A percentile compares a stretch with the other conserved stretches of the same genome.
Conservation (phyloP, 2,888 invertebrate genomes). For the Alsophila aescularia region DNA sequence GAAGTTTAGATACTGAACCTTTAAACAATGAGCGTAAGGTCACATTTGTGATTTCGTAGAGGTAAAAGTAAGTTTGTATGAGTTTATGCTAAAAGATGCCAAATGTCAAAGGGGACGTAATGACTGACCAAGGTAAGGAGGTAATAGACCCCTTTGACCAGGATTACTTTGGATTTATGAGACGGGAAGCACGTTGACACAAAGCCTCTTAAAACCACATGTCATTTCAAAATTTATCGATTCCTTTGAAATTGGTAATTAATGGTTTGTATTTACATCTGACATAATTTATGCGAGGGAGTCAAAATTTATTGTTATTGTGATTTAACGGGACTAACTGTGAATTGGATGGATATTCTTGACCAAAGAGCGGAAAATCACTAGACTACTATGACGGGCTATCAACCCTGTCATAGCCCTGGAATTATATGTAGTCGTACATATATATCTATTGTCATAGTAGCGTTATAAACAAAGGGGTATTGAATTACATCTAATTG, state of each 20-base stretch:
- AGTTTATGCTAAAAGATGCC: conserved; percentile 48
- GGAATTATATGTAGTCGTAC: too few species aligned
- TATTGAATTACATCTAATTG: conserved; percentile 25
- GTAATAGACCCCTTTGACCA: conserved; percentile 44
- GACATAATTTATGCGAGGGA: conserved; percentile 18
- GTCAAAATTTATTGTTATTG: conserved; percentile 8
- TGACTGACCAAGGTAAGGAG: conserved; percentile 51
- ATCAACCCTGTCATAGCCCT: neutral
- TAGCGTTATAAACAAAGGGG: conserved; percentile 7
- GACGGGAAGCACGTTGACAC: conserved; percentile 52
- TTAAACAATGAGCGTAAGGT: conserved; percentile 31
- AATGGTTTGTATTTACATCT: conserved; percentile 14
- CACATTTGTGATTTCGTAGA: conserved; percentile 18
- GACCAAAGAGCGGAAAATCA: neutral
- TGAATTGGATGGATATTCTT: conserved; percentile 2
- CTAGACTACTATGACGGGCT: neutral
- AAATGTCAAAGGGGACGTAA: conserved; percentile 58
- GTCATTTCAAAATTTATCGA: conserved; percentile 36
- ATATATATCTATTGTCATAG: too few species aligned
- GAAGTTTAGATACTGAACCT: conserved; percentile 16
- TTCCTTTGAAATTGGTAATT: conserved; percentile 34
- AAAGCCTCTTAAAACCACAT: conserved; percentile 45
- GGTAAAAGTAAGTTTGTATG: conserved; percentile 33
- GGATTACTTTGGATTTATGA: conserved; percentile 56
- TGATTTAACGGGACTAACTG: conserved; percentile 5